phyloP scores from a whole-genome alignment of 2,113 vertebrate species.

The Caranx melampygus region DNA sequence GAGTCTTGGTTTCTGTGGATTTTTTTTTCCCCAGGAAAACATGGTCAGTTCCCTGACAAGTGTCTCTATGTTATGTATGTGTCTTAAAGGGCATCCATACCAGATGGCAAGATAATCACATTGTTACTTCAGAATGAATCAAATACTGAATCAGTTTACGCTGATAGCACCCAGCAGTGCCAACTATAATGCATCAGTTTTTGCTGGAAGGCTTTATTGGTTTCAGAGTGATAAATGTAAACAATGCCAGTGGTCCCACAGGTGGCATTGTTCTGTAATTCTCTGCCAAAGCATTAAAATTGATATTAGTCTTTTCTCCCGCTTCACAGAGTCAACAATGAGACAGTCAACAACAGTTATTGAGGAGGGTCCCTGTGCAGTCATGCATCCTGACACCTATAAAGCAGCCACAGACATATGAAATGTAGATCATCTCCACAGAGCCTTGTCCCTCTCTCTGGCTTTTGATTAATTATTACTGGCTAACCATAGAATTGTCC shows the following conservation, averaged over 20 bases:
- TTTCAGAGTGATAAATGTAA: slow-evolving; percentile 7
- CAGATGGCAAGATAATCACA: neutral
- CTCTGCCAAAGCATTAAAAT: slow-evolving; percentile 1
- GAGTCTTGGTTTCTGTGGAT: slow-evolving; percentile 28
- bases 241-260: neutral
- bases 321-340: slow-evolving; percentile 10
- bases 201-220: neutral
- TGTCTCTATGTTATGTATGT: slow-evolving; percentile 11
- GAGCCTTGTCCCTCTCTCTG: slow-evolving; percentile 42
- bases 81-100: slow-evolving; percentile 2
- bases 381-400: slow-evolving; percentile 45
- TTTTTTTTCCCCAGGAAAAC: slow-evolving; percentile 25
- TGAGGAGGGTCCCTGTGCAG: slow-evolving; percentile 31
- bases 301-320: slow-evolving; percentile 12
- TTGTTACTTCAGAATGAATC: neutral
- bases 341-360: slow-evolving; percentile 31
- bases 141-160: neutral
- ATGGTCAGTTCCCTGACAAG: slow-evolving; percentile 21
- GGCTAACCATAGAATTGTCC: slow-evolving; percentile 57
- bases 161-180: neutral
- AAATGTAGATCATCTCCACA: slow-evolving; percentile 43
- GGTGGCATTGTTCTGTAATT: slow-evolving; percentile 9
- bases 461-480: slow-evolving; percentile 67
- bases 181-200: neutral
- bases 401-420: slow-evolving; percentile 32